These are phyloP conservation scores for Plecotus auritus DNA, from an alignment of 2,113 vertebrate genomes.

Conservation along the genomic window DNA sequence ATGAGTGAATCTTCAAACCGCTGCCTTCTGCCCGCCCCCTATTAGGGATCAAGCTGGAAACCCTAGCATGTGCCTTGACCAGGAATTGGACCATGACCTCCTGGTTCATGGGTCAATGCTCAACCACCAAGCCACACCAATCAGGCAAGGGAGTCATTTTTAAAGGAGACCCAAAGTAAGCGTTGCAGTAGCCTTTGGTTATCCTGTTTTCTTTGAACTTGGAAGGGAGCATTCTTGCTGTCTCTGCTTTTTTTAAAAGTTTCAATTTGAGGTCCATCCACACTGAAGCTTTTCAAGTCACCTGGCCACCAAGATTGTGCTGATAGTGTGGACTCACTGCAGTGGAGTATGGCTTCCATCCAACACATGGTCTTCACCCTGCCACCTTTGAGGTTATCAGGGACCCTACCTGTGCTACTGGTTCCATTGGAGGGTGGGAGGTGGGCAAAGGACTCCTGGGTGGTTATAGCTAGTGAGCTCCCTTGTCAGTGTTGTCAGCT, in stretches of 20 bases:
- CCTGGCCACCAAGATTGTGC: background rate
- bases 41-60: too few species aligned
- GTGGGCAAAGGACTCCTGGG: rapidly evolving
- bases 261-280: background rate
- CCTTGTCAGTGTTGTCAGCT: background rate
- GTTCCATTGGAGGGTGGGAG: background rate
- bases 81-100: too few species aligned
- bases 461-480: background rate
- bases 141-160: background rate
- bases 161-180: background rate
- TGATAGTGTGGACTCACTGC: rapidly evolving
- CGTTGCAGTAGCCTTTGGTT: rapidly evolving
- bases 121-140: too few species aligned
- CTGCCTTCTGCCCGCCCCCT: too few species aligned
- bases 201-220: background rate
- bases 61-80: too few species aligned
- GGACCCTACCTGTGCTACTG: background rate
- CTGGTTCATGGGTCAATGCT: too few species aligned
- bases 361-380: rapidly evolving
- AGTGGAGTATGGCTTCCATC: background rate
- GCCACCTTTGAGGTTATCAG: background rate
- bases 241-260: background rate
- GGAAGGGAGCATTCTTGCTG: background rate
- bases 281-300: background rate
- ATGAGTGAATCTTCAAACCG: too few species aligned